Evolutionary conservation across 2,113 vertebrate genomes (phyloP).

Genomic region (Hemichromis elongatus): DNA sequence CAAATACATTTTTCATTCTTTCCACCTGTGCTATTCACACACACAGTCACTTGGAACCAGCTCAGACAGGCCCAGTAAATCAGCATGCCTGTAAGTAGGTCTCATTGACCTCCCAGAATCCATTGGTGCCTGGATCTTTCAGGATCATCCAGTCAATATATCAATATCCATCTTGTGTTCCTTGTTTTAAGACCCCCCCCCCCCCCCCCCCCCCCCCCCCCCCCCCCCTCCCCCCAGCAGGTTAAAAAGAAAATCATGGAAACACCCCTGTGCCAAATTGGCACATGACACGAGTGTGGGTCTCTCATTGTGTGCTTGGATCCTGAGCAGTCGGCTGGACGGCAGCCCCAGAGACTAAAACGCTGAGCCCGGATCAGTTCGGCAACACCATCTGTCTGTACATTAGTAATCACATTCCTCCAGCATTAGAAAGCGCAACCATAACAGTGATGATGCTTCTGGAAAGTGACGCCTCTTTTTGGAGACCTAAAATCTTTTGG

Average conservation of each 20-base stretch:
- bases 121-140: conserved; percentile 55
- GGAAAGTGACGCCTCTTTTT: background rate
- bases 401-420: background rate
- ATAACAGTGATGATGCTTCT: background rate
- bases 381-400: background rate
- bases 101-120: conserved; percentile 65
- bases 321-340: background rate
- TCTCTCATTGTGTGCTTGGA: background rate
- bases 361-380: background rate
- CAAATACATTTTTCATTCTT: conserved; percentile 15
- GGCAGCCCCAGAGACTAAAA: background rate
- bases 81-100: conserved; percentile 65
- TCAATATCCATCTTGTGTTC: conserved; percentile 65
- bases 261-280: accelerated
- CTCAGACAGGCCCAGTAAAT: conserved; percentile 60
- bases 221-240: background rate
- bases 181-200: conserved; percentile 56
- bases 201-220: background rate
- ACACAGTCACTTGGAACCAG: conserved; percentile 5
- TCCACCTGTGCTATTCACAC: conserved; percentile 33
- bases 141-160: conserved; percentile 66
- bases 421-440: background rate
- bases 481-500: accelerated
- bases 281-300: accelerated
- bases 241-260: background rate